Evolutionary conservation across 2,113 vertebrate species (phyloP), one percentile per base, ranked within the genome.

Genomic region (Paradoxurus hermaphroditus): DNA sequence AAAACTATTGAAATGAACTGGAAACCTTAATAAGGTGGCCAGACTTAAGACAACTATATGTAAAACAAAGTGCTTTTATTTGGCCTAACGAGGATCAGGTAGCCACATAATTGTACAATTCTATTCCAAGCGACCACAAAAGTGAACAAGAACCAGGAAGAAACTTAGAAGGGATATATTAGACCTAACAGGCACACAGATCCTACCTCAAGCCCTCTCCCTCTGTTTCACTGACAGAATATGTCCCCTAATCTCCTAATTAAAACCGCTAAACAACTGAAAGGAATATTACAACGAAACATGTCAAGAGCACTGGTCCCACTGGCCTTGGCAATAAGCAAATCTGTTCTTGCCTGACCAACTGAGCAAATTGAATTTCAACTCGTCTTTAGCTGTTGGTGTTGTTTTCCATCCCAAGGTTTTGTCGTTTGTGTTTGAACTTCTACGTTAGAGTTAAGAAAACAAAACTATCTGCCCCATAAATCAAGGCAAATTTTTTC

Each of bases 401-500:
- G 39, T 86, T 87, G 41, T 27, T 94, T 97, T 82, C 75, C 49
- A 91, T 31, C 14, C 39, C 67, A 77, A 70, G 53, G 31, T 78
- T 94, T 90, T 86, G 36, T 70, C 94, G 79, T 68, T 82, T 94
- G 87, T 73, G 77, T 90, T 90, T 96, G 93, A 89, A 85, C 78
- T 91, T 95, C 51, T 59, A 70, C 36, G n/a, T 89, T 51, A 86
- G 51, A 95, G 18, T 59, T 51, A 84, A 94, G 44, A 72, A 88
- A 95, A 91, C 59, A 93, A 89, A 97, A 65, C 86, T 46, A 70
- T 49, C 29, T 7, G 59, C 62, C 31, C 65, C 31, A 44, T 86
- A 91, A 96, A 96, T 93, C 86, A 97, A 97, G 53, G 59, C 51
- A 81, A 87, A 93, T 21, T 51, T 91, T 91, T 97, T 88, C 56